Conservation (phyloP, 2,888 invertebrate genomes). For the Drosophila niveifrons region DNA sequence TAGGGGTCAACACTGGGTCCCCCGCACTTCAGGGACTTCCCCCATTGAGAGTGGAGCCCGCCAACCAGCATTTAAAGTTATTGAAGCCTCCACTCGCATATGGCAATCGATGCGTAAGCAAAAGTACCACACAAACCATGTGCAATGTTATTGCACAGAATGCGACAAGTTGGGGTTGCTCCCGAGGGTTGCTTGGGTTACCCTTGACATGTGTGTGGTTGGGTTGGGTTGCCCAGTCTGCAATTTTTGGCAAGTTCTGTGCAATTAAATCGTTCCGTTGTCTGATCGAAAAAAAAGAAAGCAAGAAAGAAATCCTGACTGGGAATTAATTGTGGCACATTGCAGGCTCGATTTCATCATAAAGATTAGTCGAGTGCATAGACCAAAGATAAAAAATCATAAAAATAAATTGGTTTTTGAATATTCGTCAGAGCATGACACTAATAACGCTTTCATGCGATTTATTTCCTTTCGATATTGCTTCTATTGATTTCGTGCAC, state of each 20-base stretch:
- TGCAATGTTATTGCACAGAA: conserved; percentile 56
- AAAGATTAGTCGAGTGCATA: conserved; percentile 55
- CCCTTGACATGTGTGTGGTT: conserved; percentile 15
- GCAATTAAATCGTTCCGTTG: conserved; percentile 65
- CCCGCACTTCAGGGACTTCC: conserved; percentile 35
- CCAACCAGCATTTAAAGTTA: conserved; percentile 17
- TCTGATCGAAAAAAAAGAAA: conserved; percentile 50
- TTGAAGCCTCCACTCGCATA: conserved; percentile 48
- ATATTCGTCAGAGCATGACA: conserved; percentile 17
- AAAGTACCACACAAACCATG: conserved; percentile 52
- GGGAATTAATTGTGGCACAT: conserved; percentile 62
- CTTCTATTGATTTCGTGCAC: conserved; percentile 52
- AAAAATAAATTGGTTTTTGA: conserved; percentile 73
- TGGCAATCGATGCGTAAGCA: conserved; percentile 76
- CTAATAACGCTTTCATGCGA: conserved; percentile 41
- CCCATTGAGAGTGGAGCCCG: conserved; percentile 30
- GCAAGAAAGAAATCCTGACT: conserved; percentile 30
- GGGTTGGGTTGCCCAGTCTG: conserved; percentile 9
- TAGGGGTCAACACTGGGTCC: conserved; percentile 40
- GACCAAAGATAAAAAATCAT: conserved; percentile 61
- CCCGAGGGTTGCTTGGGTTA: conserved; percentile 42
- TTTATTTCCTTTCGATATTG: conserved; percentile 58
- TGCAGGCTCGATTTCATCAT: conserved; percentile 70
- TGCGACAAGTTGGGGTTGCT: conserved; percentile 51
- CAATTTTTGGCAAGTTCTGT: conserved; percentile 60